A percentile compares a stretch with the other conserved stretches of the same genome.
Conservation (phyloP, 2,888 invertebrate genomes). For the Noctua comes region DNA sequence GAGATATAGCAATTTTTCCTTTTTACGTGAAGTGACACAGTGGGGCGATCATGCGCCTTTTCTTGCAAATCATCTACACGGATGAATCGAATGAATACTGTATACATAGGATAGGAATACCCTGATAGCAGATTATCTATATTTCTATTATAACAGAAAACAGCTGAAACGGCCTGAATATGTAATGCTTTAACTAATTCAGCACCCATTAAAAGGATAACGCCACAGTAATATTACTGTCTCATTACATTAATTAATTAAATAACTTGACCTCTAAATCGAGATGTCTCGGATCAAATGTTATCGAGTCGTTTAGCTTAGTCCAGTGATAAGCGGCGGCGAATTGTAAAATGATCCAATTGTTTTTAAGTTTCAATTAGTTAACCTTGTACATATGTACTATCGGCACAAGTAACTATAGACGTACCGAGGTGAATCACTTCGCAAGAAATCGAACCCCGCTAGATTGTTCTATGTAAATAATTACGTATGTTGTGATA, state of each 20-base stretch:
- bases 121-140: background rate
- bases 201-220: background rate
- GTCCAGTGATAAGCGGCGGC: constrained; percentile 44
- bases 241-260: constrained; percentile 1
- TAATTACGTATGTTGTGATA: constrained; percentile 40
- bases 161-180: background rate
- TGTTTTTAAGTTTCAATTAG: constrained; percentile 60
- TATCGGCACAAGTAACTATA: constrained; percentile 37
- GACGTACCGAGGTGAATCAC: constrained; percentile 52
- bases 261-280: constrained; percentile 4
- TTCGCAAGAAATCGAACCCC: constrained; percentile 40
- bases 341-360: constrained; percentile 62
- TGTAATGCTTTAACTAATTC: background rate
- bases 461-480: constrained; percentile 49
- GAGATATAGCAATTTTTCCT: constrained; percentile 21
- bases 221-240: background rate
- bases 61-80: constrained; percentile 1
- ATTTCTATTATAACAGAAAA: background rate
- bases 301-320: constrained; percentile 47
- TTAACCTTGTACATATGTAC: constrained; percentile 36
- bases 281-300: constrained; percentile 54
- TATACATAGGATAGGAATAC: no score
- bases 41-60: constrained; percentile 3
- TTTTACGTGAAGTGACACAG: constrained; percentile 1
- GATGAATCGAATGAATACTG: constrained; percentile 7